phyloP scores from a whole-genome alignment of 2,113 vertebrate species.

The Gallinago undulata region DNA sequence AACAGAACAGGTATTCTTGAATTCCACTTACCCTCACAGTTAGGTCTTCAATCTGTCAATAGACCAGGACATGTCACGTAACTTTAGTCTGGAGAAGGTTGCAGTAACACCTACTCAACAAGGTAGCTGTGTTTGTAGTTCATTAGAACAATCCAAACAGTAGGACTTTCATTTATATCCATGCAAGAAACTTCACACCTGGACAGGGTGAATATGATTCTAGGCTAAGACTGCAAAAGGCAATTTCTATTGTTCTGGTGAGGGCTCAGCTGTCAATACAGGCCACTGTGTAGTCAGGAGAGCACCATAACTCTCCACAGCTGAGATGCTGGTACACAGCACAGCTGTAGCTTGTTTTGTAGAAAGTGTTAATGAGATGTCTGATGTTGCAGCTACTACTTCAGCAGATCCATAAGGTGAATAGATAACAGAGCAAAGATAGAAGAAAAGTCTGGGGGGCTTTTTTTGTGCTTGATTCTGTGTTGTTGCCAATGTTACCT shows the following conservation, averaged over 20 bases:
- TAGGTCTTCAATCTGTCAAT: not conserved
- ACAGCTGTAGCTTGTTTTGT: not conserved
- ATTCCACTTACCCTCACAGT: not conserved
- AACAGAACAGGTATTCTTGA: not conserved
- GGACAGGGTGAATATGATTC: not conserved
- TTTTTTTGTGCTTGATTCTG: not conserved
- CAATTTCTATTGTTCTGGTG: not conserved
- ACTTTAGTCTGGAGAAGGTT: not conserved
- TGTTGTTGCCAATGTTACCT: not conserved
- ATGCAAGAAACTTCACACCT: not conserved
- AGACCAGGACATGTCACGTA: not conserved
- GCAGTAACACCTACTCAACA: not conserved
- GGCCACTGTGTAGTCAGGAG: too few relatives aligned
- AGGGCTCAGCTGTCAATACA: not conserved
- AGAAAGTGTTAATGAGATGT: not conserved
- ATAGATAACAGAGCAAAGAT: not conserved
- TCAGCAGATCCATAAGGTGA: fast-evolving
- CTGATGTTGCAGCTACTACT: not conserved
- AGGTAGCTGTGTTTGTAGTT: not conserved
- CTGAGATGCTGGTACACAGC: not conserved
- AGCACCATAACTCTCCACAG: not conserved
- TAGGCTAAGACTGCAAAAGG: not conserved
- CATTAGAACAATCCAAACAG: not conserved
- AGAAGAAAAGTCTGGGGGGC: not conserved
- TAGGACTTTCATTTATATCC: not conserved